Base-by-base conservation (phyloP, 1,140 invertebrate species). In the Spodoptera frugiperda region DNA sequence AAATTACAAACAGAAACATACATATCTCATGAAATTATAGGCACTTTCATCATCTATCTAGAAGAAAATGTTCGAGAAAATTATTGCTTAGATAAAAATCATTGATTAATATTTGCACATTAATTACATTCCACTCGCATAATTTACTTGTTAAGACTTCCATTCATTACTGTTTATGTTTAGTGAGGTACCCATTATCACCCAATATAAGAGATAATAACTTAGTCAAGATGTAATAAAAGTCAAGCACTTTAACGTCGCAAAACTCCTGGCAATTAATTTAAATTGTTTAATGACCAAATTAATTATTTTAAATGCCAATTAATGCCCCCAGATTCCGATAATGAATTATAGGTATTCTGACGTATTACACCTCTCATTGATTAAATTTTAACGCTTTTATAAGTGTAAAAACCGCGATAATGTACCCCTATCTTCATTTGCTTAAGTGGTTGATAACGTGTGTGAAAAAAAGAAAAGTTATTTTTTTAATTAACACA, bases 401-500 rank as follows among this genome's bases (percentile, higher is more conserved):
- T 48, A 82, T 68, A 92, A 91, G 89, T 93, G 91, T 92, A 89
- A 92, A 91, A 90, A 84, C 85, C 84, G 84, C 87, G 91, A 93
- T 93, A 91, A 89, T 83, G 73, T 78, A 84, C 78, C 84, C 76
- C 82, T 88, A 90, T 92, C 85, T 78, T 84, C 83, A 77, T 90
- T 87, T 85, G 79, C 86, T 91, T 92, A 92, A 93, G 92, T 91
- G 92, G 87, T 80, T 78, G 92, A 93, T 93, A 92, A 91, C 79
- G 81, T 71, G 77, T 71, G 84, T 86, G 82, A 85, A 88, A 85
- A 84, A 86, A 81, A 57, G 85, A 89, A 85, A 90, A 87, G 89
- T 92, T 90, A 82, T 90, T 93, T 92, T 93, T 91, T 92, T 92
- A 93, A 92, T 93, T 92, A 93, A 93, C 92, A 93, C 91, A 91